Evolutionary conservation across 2,113 vertebrate genomes (phyloP).

Genomic region (Aspiorhynchus laticeps): DNA sequence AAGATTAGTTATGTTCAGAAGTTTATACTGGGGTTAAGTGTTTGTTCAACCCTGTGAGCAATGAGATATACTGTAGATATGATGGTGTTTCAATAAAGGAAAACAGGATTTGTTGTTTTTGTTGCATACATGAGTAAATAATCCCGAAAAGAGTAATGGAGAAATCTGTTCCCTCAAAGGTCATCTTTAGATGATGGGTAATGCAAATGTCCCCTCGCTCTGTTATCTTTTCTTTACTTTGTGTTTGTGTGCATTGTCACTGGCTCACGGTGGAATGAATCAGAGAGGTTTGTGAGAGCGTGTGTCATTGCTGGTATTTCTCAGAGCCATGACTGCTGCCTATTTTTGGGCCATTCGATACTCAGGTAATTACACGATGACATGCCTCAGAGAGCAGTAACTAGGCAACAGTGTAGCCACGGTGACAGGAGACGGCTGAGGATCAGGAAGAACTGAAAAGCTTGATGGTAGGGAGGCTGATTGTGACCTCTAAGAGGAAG

Average conservation of each 20-base stretch:
- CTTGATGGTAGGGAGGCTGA: conserved; percentile 47
- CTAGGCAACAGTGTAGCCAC: conserved; percentile 68
- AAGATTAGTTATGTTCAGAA: background rate
- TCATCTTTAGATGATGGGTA: conserved; percentile 19
- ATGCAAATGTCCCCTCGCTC: background rate
- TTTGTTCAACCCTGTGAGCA: background rate
- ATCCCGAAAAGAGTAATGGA: background rate
- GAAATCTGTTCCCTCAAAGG: conserved; percentile 5
- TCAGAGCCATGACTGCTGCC: conserved; percentile 53
- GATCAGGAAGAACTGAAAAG: conserved; percentile 58
- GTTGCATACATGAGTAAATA: background rate
- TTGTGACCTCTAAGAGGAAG: conserved; percentile 34
- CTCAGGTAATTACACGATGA: conserved; percentile 65
- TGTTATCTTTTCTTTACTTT: conserved; percentile 6
- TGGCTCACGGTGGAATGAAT: conserved; percentile 40
- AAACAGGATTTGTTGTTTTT: background rate
- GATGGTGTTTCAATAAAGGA: background rate
- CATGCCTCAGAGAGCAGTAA: conserved; percentile 65
- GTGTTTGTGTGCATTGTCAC: conserved; percentile 42
- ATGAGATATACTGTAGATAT: background rate
- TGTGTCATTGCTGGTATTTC: conserved; percentile 56
- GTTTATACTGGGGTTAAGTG: background rate
- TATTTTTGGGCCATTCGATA: conserved; percentile 61
- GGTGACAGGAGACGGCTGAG: conserved; percentile 59
- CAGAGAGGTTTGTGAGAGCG: conserved; percentile 13